These are phyloP conservation scores for Ploceus nigricollis DNA, from an alignment of 2,113 vertebrate species.

Conservation along the genomic window DNA sequence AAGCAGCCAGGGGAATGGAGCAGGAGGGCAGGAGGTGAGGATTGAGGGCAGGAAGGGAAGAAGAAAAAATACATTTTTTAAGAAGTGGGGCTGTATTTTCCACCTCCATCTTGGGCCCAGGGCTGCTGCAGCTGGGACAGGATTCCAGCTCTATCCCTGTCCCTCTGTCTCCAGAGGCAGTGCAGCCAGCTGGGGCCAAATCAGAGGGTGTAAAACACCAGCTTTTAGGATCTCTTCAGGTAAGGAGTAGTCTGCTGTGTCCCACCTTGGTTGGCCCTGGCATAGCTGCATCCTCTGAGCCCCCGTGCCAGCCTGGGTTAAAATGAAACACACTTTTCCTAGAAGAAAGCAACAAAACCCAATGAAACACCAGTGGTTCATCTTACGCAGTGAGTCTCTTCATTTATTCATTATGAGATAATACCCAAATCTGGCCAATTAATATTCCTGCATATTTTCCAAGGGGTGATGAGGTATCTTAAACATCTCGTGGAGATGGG, in stretches of 20 bases:
- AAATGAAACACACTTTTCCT: neutral
- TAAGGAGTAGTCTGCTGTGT: neutral
- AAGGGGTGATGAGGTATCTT: slow-evolving; percentile 54
- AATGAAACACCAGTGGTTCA: neutral
- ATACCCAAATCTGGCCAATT: slow-evolving; percentile 62
- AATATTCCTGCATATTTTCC: slow-evolving; percentile 67
- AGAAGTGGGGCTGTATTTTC: neutral
- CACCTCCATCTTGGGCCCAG: rapidly evolving
- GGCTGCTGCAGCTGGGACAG: neutral
- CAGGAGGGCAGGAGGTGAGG: neutral
- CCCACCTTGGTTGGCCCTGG: neutral
- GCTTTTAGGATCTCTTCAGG: neutral
- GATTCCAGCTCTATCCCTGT: neutral
- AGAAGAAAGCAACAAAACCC: neutral
- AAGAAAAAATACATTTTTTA: neutral
- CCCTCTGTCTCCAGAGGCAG: neutral
- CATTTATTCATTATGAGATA: slow-evolving; percentile 55
- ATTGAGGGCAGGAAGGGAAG: neutral
- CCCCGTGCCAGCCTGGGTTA: neutral
- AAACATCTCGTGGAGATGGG: slow-evolving; percentile 13
- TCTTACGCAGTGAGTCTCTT: slow-evolving; percentile 1
- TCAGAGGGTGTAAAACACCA: neutral
- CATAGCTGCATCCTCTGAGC: neutral
- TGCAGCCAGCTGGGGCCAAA: neutral
- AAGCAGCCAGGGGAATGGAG: neutral